Base-by-base conservation (phyloP, 2,888 invertebrate species). In the Stenodema calcarata region DNA sequence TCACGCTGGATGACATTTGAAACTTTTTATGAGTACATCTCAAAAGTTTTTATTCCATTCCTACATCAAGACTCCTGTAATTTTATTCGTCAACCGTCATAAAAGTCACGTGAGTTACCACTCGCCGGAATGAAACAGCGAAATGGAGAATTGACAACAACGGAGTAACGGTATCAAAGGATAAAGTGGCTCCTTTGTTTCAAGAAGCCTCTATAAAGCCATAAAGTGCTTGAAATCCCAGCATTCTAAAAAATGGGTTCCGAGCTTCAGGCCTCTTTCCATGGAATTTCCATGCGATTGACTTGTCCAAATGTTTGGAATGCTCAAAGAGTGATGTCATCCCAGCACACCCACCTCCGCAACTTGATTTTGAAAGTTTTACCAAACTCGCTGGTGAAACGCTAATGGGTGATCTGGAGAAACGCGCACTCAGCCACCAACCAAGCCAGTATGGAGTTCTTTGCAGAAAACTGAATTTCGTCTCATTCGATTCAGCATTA, bases 1-100 rank as follows among this genome's bases (percentile, higher is more conserved):
- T 90, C 88, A 78, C 91, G 91, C 7, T 92, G 91, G 92, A 92
- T 91, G 91, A 91, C 90, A 12, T 88, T 89, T 0, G 90, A 90
- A 88, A 90, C 89, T 2, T 91, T 92, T 89, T 91, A 88, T 88
- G 91, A 92, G 89, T 91, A 90, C 88, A 89, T 91, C 3, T 89
- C 90, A 11, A 91, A 91, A 88, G 88, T 91, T 41, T 91, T 91
- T 89, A 87, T 90, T 87, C 90, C 90, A 47, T 91, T 91, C 91
- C 87, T 91, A 44, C 42, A 89, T 47, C 88, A 89, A 90, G 47
- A 90, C 91, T 44, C 91, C 90, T 70, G 89, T 91, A 42, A 89
- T 92, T 80, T 84, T 91, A 6, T 91, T 91, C 86, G 87, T 92
- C 44, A 91, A 92, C 89, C 90, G 91, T 14, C 91, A 91, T 88